phyloP scores from a whole-genome alignment of 2,113 vertebrate genomes.

The Atrichornis clamosus region DNA sequence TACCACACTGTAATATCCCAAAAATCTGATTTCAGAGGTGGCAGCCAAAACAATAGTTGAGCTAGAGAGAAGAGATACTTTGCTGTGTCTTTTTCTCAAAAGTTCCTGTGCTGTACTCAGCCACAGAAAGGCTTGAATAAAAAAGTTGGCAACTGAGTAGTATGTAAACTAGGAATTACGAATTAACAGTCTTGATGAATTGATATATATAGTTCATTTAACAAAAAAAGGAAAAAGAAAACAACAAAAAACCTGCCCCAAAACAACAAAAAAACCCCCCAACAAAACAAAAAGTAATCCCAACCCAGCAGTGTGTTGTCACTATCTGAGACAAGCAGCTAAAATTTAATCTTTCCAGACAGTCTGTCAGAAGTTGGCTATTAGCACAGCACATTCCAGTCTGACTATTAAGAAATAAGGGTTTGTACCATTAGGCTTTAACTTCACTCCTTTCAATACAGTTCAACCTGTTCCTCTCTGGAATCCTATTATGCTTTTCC shows the following conservation, averaged over 20 bases:
- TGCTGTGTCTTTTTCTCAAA: background rate
- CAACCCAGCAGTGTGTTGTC: background rate
- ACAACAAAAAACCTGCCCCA: too few relatives aligned
- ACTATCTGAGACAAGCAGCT: background rate
- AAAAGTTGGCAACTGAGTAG: background rate
- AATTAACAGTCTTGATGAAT: background rate
- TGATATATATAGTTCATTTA: background rate
- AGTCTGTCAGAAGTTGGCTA: background rate
- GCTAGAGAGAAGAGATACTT: background rate
- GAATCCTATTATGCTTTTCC: conserved; percentile 59
- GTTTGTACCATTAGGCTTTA: background rate
- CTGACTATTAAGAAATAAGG: background rate
- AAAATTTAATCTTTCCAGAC: background rate
- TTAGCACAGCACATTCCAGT: background rate
- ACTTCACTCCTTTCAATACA: background rate
- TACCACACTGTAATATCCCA: background rate
- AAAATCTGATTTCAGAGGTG: background rate
- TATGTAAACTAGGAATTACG: background rate
- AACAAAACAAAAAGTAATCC: background rate
- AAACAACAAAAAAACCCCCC: background rate
- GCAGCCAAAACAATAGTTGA: background rate
- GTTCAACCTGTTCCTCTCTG: background rate
- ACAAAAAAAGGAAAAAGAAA: background rate
- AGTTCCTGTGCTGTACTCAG: background rate
- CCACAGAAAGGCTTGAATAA: background rate